A percentile compares a stretch with the other conserved stretches of the same genome.
phyloP scores from a whole-genome alignment of 2,113 vertebrate genomes.

The Toxostoma redivivum region DNA sequence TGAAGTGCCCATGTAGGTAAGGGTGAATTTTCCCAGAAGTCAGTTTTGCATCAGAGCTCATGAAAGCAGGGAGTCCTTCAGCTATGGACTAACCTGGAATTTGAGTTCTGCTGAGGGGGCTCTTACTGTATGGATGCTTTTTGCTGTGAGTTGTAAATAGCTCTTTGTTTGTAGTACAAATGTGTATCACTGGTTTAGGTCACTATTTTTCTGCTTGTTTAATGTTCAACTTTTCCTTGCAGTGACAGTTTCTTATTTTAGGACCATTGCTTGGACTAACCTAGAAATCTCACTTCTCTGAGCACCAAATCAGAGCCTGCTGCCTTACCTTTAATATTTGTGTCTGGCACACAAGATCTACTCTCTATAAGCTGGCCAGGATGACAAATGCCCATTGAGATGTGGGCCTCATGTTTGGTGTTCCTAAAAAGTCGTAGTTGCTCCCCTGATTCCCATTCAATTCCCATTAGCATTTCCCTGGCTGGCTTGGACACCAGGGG shows the following conservation, averaged over 20 bases:
- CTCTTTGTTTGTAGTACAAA: neutral
- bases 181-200: neutral
- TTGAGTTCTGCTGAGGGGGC: neutral
- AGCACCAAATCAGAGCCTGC: neutral
- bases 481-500: neutral
- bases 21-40: neutral
- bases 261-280: neutral
- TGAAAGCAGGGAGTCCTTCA: neutral
- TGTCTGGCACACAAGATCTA: neutral
- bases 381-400: neutral
- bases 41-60: neutral
- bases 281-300: neutral
- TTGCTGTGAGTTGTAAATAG: neutral
- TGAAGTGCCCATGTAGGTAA: neutral
- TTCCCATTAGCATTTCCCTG: neutral
- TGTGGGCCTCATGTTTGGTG: neutral
- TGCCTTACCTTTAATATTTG: neutral
- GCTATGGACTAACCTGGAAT: neutral
- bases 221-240: neutral
- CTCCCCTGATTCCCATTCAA: neutral
- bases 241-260: neutral
- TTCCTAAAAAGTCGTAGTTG: neutral
- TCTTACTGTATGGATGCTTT: neutral
- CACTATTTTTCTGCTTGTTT: neutral
- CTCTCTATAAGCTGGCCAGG: neutral